Conservation (phyloP, 2,113 vertebrate species). For the Stegostoma tigrinum region DNA sequence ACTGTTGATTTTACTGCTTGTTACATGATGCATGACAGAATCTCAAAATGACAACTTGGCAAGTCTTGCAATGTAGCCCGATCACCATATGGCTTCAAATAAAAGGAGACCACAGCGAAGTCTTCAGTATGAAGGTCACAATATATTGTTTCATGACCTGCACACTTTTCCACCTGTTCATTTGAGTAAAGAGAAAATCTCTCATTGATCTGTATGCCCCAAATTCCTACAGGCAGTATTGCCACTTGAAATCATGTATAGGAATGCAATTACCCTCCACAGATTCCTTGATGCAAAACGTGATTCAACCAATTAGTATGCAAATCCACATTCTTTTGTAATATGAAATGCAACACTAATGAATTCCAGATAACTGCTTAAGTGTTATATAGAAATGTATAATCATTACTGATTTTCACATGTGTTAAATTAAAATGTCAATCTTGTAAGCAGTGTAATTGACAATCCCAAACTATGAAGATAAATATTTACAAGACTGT, state of each 20-base stretch:
- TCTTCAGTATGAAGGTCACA: not conserved
- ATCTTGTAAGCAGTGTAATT: slow-evolving; percentile 19
- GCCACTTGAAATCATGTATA: not conserved
- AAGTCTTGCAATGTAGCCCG: not conserved
- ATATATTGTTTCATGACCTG: not conserved
- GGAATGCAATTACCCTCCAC: not conserved
- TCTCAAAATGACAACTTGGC: not conserved
- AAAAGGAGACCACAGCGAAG: not conserved
- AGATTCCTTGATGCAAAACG: not conserved
- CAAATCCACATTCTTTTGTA: not conserved
- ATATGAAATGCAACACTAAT: slow-evolving; percentile 21
- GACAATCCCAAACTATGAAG: slow-evolving; percentile 20
- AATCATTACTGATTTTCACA: slow-evolving; percentile 29
- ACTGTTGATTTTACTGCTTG: not conserved
- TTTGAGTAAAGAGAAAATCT: not conserved
- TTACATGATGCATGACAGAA: not conserved
- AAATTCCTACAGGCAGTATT: not conserved
- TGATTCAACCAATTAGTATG: slow-evolving; percentile 17
- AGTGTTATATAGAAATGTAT: slow-evolving; percentile 17
- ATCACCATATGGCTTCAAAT: not conserved
- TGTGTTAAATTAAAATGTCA: slow-evolving; percentile 30
- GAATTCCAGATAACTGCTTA: slow-evolving; percentile 27
- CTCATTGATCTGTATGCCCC: not conserved
- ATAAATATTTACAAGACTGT: slow-evolving; percentile 27
- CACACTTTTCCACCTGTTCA: not conserved